phyloP scores from a whole-genome alignment of 2,888 invertebrate species.

The Drosophila algonquin region DNA sequence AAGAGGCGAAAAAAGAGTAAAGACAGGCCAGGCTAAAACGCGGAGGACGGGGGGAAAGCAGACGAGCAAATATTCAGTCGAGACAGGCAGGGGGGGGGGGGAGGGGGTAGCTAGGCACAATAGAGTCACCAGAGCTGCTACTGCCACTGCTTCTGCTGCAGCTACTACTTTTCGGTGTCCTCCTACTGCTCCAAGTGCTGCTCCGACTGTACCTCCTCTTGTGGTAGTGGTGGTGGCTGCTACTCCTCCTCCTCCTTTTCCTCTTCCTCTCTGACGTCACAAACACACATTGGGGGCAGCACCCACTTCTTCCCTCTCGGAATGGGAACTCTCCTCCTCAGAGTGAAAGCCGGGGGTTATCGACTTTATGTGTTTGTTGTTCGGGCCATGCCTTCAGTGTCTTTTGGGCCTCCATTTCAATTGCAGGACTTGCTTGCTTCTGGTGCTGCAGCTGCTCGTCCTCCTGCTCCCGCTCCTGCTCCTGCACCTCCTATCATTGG shows the following conservation, averaged over 20 bases:
- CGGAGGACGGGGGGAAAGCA: slow-evolving; percentile 59
- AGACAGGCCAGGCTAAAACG: slow-evolving; percentile 52
- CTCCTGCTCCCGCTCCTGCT: background rate
- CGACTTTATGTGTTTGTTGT: slow-evolving; percentile 79
- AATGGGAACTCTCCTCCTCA: slow-evolving; percentile 46
- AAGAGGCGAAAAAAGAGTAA: slow-evolving; percentile 2
- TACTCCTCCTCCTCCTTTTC: slow-evolving; percentile 22
- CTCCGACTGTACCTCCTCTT: slow-evolving; percentile 16
- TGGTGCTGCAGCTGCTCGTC: slow-evolving; percentile 21
- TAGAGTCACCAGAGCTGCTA: slow-evolving; percentile 9
- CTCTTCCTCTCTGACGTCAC: slow-evolving; percentile 40
- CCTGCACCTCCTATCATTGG: slow-evolving; percentile 46
- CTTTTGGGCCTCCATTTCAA: slow-evolving; percentile 64
- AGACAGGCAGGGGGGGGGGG: slow-evolving; percentile 45
- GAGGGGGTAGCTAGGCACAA: slow-evolving; percentile 3
- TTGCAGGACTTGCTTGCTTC: slow-evolving; percentile 58
- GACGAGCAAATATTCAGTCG: slow-evolving; percentile 66
- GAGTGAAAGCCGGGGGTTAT: slow-evolving; percentile 66
- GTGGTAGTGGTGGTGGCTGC: background rate
- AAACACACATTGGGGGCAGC: slow-evolving; percentile 14
- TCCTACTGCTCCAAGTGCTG: slow-evolving; percentile 2
- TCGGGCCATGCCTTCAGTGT: slow-evolving; percentile 61
- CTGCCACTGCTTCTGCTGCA: background rate
- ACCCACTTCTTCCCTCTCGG: slow-evolving; percentile 1
- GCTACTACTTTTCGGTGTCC: background rate